phyloP scores from a whole-genome alignment of 2,888 invertebrate genomes.

The Eupithecia centaureata region DNA sequence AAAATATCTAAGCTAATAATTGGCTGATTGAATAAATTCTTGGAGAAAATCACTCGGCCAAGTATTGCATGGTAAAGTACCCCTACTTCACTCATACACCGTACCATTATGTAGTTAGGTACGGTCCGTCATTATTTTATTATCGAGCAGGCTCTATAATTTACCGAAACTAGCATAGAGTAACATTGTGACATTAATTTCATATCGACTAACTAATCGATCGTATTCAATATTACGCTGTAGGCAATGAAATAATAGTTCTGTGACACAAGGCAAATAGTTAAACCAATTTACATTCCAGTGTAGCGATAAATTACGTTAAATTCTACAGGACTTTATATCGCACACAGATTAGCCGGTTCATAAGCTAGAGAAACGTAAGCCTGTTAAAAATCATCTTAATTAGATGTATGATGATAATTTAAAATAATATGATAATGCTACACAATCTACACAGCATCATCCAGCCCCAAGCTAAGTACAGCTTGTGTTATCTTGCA shows the following conservation, averaged over 20 bases:
- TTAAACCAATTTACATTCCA: constrained; percentile 11
- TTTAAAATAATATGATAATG: too few species aligned
- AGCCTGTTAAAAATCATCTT: neutral
- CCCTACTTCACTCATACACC: constrained; percentile 12
- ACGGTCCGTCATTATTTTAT: constrained; percentile 68
- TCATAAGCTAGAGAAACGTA: neutral
- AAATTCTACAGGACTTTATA: neutral
- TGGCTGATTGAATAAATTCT: neutral
- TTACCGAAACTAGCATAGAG: constrained; percentile 53
- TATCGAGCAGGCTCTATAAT: constrained; percentile 63
- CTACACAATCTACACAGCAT: too few species aligned
- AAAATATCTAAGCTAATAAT: too few species aligned
- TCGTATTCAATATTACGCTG: constrained; percentile 55
- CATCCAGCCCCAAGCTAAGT: too few species aligned
- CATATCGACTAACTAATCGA: constrained; percentile 68
- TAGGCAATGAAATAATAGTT: constrained; percentile 42
- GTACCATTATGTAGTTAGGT: constrained; percentile 58
- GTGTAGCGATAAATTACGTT: neutral
- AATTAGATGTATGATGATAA: too few species aligned
- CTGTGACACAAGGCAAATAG: constrained; percentile 9
- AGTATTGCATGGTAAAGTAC: constrained; percentile 9
- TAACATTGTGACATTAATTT: constrained; percentile 66
- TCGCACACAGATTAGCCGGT: neutral
- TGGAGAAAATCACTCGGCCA: neutral
- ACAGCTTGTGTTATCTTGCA: neutral